A percentile compares a stretch with the other conserved stretches of the same genome.
These are phyloP conservation scores for Drosophila funebris DNA, from an alignment of 1,140 invertebrate genomes.

Conservation along the genomic window DNA sequence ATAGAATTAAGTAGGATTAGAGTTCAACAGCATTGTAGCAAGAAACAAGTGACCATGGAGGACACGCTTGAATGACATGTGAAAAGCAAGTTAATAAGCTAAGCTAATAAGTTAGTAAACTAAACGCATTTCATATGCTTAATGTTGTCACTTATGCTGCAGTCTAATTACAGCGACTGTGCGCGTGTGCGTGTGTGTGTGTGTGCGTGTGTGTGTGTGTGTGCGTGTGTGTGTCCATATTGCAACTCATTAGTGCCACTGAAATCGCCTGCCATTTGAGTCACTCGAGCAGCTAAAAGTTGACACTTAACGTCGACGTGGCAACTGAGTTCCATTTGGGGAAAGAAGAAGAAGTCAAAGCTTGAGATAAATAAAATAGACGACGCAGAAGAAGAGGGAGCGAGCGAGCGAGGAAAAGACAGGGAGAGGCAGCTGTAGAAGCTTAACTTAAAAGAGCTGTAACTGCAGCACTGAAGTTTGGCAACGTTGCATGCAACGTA, in stretches of 20 bases:
- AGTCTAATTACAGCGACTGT: slow-evolving; percentile 17
- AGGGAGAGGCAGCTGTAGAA: neutral
- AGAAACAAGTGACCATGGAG: neutral
- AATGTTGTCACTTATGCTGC: slow-evolving; percentile 6
- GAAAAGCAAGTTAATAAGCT: neutral
- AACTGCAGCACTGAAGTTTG: slow-evolving; percentile 50
- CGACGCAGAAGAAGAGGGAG: neutral
- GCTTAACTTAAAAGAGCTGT: neutral
- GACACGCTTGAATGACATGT: neutral
- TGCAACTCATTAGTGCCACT: slow-evolving; percentile 45
- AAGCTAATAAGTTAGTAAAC: neutral
- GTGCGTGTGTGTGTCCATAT: neutral
- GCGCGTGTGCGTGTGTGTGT: neutral
- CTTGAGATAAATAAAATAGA: slow-evolving; percentile 22
- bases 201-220: neutral
- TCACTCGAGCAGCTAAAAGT: slow-evolving; percentile 24
- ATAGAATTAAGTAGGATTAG: no score
- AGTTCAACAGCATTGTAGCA: no score
- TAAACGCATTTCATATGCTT: neutral
- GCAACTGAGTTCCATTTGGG: neutral
- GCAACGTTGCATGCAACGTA: slow-evolving; percentile 19
- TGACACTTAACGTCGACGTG: slow-evolving; percentile 32
- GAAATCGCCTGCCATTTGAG: slow-evolving; percentile 26
- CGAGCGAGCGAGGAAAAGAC: neutral
- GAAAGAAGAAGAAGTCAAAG: slow-evolving; percentile 2